Evolutionary conservation across 1,140 invertebrate species (phyloP).

Genomic region (Sesamia nonagrioides): DNA sequence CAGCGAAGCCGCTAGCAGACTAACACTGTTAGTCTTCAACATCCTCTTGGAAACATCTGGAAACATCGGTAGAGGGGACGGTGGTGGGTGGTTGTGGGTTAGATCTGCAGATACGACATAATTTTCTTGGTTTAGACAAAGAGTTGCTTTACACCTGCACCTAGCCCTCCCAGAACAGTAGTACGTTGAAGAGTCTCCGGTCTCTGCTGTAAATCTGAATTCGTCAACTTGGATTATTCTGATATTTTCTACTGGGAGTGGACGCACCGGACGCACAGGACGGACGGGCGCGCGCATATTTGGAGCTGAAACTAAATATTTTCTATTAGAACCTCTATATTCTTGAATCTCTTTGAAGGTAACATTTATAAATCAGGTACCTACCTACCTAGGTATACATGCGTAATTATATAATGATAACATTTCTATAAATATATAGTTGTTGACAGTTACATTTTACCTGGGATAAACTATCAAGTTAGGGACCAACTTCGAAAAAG

Average conservation of each 20-base stretch:
- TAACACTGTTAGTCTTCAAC: background rate
- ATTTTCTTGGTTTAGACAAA: background rate
- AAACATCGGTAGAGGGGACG: background rate
- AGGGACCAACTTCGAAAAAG: too few relatives aligned
- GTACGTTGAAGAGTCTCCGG: background rate
- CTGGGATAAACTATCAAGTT: too few relatives aligned
- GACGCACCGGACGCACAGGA: too few relatives aligned
- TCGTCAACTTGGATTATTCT: background rate
- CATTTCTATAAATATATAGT: too few relatives aligned
- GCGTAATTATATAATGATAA: too few relatives aligned
- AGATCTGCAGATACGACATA: background rate
- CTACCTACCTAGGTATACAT: too few relatives aligned
- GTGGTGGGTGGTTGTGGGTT: background rate
- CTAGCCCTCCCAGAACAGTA: background rate
- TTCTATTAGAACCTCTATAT: too few relatives aligned
- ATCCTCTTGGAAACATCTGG: background rate
- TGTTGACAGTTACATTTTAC: too few relatives aligned
- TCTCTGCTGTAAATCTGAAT: background rate
- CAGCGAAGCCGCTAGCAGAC: background rate
- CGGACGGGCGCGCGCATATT: background rate
- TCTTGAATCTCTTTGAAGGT: too few relatives aligned
- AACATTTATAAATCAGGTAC: too few relatives aligned
- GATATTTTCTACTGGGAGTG: background rate
- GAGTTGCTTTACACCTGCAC: background rate
- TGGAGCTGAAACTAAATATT: too few relatives aligned